These are phyloP conservation scores for Malthinus flaveolus DNA, from an alignment of 2,888 invertebrate species.

Conservation along the genomic window DNA sequence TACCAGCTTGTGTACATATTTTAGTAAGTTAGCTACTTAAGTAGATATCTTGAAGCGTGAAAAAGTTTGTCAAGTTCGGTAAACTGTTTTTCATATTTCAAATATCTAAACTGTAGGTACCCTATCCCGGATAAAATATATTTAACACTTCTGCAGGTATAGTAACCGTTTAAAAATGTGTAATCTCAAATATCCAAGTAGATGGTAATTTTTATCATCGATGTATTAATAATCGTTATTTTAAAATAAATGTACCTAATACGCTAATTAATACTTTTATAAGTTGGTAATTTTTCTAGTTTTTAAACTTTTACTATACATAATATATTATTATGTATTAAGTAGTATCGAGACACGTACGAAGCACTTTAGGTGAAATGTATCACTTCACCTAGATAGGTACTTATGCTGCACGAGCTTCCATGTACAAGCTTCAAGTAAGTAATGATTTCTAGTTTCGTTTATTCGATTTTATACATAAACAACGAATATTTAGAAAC, in stretches of 20 bases:
- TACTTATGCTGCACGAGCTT: slow-evolving; percentile 16
- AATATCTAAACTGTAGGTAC: too few species aligned
- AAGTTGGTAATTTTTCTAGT: slow-evolving; percentile 11
- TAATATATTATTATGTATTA: not conserved
- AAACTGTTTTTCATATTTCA: too few species aligned
- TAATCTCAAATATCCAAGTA: too few species aligned
- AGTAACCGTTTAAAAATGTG: too few species aligned
- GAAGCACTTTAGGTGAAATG: slow-evolving; percentile 19
- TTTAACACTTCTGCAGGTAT: too few species aligned
- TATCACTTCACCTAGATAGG: slow-evolving; percentile 22
- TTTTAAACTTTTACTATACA: slow-evolving; percentile 11
- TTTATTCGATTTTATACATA: not conserved
- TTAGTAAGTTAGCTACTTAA: too few species aligned
- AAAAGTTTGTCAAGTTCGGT: too few species aligned
- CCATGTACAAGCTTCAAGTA: slow-evolving; percentile 17
- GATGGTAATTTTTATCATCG: too few species aligned
- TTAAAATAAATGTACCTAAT: slow-evolving; percentile 23
- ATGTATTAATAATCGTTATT: not conserved
- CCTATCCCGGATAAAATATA: too few species aligned
- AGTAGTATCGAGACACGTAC: slow-evolving; percentile 8
- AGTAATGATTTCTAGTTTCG: slow-evolving; percentile 12
- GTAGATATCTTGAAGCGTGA: too few species aligned
- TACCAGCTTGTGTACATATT: too few species aligned
- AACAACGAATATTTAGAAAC: not conserved
- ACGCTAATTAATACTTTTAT: slow-evolving; percentile 10